These are phyloP conservation scores for Rana temporaria DNA, from an alignment of 2,113 vertebrate species.

Conservation along the genomic window DNA sequence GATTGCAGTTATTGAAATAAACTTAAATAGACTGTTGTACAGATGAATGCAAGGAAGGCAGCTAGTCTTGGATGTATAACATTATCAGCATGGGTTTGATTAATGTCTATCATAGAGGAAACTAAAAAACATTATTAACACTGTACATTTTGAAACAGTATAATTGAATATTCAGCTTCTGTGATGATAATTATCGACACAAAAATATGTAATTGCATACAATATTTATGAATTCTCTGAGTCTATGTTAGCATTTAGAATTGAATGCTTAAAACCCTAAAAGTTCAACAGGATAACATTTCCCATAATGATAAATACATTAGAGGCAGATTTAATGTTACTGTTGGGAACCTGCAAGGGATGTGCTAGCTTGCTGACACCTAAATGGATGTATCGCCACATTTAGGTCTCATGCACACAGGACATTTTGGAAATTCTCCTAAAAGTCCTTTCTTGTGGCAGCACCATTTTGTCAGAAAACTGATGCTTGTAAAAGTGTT, in stretches of 20 bases:
- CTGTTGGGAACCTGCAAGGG: too few species aligned
- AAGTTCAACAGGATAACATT: too few species aligned
- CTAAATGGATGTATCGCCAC: too few species aligned
- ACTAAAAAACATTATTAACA: conserved; percentile 20
- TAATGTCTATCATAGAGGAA: conserved; percentile 43
- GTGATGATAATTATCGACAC: conserved; percentile 24
- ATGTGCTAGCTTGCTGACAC: too few species aligned
- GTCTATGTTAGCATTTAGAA: neutral
- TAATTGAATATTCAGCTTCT: conserved; percentile 35
- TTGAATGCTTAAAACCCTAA: too few species aligned
- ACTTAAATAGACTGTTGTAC: conserved; percentile 24
- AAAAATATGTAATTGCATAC: conserved; percentile 39
- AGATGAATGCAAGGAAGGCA: conserved; percentile 1
- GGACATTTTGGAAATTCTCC: too few species aligned
- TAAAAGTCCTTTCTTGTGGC: too few species aligned
- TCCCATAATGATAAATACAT: too few species aligned
- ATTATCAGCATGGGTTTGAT: conserved; percentile 45
- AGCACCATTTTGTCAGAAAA: too few species aligned
- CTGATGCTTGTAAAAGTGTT: too few species aligned
- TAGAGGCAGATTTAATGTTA: too few species aligned
- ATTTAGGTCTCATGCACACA: neutral
- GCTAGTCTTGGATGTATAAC: conserved; percentile 30
- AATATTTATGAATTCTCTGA: conserved; percentile 23
- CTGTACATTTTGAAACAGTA: conserved; percentile 24
- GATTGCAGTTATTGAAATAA: conserved; percentile 45